A percentile compares a stretch with the other conserved stretches of the same genome.
These are phyloP conservation scores for Carapus acus DNA, from an alignment of 2,797 vertebrate genomes.

Conservation along the genomic window DNA sequence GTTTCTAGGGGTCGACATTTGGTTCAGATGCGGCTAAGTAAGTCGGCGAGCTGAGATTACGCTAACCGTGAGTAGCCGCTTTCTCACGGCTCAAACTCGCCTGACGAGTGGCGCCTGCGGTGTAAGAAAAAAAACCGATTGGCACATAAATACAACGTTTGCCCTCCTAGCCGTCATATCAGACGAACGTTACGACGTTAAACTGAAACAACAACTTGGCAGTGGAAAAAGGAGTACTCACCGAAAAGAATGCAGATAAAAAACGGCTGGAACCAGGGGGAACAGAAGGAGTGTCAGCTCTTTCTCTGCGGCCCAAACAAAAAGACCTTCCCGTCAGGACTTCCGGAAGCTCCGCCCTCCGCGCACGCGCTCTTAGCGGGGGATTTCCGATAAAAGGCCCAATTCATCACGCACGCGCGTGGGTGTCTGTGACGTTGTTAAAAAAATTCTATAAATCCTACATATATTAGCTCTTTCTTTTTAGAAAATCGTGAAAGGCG, in stretches of 20 bases:
- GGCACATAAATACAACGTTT: no score
- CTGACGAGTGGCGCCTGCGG: slow-evolving; percentile 21
- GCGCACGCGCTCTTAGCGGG: slow-evolving; percentile 57
- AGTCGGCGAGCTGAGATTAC: slow-evolving; percentile 8
- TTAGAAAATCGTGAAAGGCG: no score
- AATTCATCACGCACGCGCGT: neutral
- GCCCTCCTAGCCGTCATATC: no score
- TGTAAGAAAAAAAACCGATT: neutral
- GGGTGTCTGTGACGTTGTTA: no score
- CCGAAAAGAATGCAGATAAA: slow-evolving; percentile 80
- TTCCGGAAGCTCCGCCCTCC: slow-evolving; percentile 36
- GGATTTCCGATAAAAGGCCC: slow-evolving; percentile 14
- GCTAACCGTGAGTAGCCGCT: slow-evolving; percentile 8
- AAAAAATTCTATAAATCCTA: no score
- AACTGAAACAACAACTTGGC: neutral
- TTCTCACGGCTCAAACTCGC: slow-evolving; percentile 19
- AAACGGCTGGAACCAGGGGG: slow-evolving; percentile 68
- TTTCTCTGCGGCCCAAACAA: slow-evolving; percentile 59
- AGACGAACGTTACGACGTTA: neutral
- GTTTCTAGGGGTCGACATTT: neutral
- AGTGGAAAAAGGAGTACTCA: slow-evolving; percentile 51
- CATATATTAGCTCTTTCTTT: no score
- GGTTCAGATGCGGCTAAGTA: no score
- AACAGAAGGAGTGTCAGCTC: slow-evolving; percentile 48
- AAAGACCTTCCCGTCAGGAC: slow-evolving; percentile 61